phyloP scores from a whole-genome alignment of 2,113 vertebrate genomes.

The Neopipo cinnamomea region DNA sequence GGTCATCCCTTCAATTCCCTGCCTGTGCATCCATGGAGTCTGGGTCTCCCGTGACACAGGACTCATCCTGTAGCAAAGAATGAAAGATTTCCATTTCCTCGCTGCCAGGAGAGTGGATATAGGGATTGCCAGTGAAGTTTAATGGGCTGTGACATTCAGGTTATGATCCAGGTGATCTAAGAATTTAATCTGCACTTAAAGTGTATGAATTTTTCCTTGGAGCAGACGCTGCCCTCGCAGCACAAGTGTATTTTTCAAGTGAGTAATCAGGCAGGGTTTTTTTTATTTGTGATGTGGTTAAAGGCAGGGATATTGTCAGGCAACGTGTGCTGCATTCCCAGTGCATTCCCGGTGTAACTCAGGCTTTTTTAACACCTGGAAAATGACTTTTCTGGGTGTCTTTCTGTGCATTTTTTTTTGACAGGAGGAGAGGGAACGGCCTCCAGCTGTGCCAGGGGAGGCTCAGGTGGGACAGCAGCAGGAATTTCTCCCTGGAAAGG shows the following conservation, averaged over 20 bases:
- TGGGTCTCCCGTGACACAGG: neutral
- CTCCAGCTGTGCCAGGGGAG: neutral
- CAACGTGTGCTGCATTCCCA: rapidly evolving
- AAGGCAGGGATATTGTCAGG: neutral
- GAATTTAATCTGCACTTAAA: neutral
- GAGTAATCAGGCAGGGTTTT: neutral
- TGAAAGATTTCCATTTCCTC: neutral
- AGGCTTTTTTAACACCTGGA: neutral
- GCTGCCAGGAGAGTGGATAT: neutral
- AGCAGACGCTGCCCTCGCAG: neutral
- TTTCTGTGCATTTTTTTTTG: neutral
- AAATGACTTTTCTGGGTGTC: neutral
- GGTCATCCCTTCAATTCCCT: neutral
- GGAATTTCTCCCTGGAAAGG: neutral
- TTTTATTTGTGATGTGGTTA: neutral
- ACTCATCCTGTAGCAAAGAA: neutral
- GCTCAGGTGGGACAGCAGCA: neutral
- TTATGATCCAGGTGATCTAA: neutral
- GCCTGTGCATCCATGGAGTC: rapidly evolving
- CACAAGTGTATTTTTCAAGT: neutral
- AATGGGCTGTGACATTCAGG: neutral
- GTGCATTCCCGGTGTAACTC: neutral
- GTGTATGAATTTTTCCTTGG: rapidly evolving
- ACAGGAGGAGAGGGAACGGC: neutral
- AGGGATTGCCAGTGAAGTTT: neutral